Percentiles rank a stretch among this genome's conserved stretches.
phyloP scores from a whole-genome alignment of 2,797 vertebrate genomes.

The Channallabes apus region DNA sequence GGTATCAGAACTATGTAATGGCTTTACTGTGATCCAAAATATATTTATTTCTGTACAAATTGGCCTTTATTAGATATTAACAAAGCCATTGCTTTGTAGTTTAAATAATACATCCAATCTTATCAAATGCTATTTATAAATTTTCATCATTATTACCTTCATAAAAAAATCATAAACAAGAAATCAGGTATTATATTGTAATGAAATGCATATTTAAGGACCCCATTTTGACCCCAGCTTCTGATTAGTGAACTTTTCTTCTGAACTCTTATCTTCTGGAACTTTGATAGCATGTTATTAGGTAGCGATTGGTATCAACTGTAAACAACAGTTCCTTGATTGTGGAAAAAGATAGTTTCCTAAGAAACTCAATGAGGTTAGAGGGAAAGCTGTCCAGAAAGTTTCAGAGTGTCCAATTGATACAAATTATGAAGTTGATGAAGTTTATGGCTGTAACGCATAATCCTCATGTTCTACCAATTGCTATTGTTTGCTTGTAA shows the following conservation, averaged over 20 bases:
- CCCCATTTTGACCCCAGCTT: neutral
- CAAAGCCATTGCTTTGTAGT: too few relatives aligned
- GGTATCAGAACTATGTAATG: neutral
- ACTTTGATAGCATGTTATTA: neutral
- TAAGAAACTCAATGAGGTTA: neutral
- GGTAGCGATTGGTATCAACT: neutral
- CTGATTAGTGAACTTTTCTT: too few relatives aligned
- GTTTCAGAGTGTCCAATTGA: neutral
- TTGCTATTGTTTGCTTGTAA: too few relatives aligned
- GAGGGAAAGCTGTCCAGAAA: neutral
- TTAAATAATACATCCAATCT: too few relatives aligned
- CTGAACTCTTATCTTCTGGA: neutral
- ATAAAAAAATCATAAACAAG: too few relatives aligned
- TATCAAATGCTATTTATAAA: too few relatives aligned
- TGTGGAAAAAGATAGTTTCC: neutral
- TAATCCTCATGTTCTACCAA: neutral
- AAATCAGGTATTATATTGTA: too few relatives aligned
- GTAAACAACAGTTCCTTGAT: constrained; percentile 5
- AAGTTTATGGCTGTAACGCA: neutral
- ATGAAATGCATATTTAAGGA: neutral
- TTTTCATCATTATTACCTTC: too few relatives aligned
- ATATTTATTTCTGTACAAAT: too few relatives aligned
- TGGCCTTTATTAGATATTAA: too few relatives aligned
- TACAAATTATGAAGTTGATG: neutral
- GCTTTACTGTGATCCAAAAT: neutral